Percentiles rank a stretch among this genome's conserved stretches.
Conservation (phyloP, 2,797 vertebrate genomes). For the Coreius guichenoti region DNA sequence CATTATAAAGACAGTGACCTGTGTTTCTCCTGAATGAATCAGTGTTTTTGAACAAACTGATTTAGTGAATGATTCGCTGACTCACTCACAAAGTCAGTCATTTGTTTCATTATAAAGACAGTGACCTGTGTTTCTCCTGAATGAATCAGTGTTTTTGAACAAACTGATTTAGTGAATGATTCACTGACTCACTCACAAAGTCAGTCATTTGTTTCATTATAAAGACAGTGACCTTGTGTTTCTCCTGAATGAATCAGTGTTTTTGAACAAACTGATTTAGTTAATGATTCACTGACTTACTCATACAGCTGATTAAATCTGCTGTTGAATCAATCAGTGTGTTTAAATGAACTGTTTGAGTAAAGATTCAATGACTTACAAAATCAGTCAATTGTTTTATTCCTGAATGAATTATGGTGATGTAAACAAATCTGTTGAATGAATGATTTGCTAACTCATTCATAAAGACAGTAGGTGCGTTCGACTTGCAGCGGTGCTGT, state of each 20-base stretch:
- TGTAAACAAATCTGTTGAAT: neutral
- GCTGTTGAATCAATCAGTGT: neutral
- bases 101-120: neutral
- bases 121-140: neutral
- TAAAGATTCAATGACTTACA: neutral
- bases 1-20: neutral
- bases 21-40: neutral
- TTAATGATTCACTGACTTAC: neutral
- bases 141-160: neutral
- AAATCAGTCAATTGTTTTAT: neutral
- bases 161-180: neutral
- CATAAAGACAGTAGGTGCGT: neutral
- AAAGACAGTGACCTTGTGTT: too few relatives aligned
- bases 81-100: neutral
- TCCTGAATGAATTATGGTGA: neutral
- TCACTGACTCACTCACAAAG: neutral
- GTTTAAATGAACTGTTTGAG: neutral
- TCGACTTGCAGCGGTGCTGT: neutral
- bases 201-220: too few relatives aligned
- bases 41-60: neutral
- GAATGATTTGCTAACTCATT: neutral
- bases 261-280: neutral
- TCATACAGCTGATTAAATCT: neutral
- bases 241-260: neutral
- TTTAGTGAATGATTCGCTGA: neutral